Base-by-base conservation (phyloP, 2,888 invertebrate genomes). In the Zygaena filipendulae region DNA sequence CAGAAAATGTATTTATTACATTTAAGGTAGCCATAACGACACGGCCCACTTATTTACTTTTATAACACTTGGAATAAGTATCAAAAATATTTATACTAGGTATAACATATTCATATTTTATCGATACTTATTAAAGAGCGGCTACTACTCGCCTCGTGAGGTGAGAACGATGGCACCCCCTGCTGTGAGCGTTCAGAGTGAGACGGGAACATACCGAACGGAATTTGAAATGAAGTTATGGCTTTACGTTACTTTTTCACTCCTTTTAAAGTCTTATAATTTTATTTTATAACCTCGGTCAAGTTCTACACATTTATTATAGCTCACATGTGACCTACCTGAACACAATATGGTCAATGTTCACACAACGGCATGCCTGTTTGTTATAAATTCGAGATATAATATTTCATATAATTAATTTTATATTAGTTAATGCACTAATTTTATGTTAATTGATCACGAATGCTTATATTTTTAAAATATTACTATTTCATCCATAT, bases 31-130 rank as follows among this genome's bases (percentile, higher is more conserved):
- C n/a, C n/a, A n/a, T n/a, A n/a, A n/a, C n/a, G n/a, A n/a, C n/a
- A n/a, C n/a, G n/a, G n/a, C n/a, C n/a, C n/a, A n/a, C n/a, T n/a
- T n/a, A n/a, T n/a, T n/a, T n/a, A n/a, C n/a, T n/a, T n/a, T n/a
- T n/a, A n/a, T n/a, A n/a, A n/a, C n/a, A n/a, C n/a, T n/a, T n/a
- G n/a, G n/a, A n/a, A n/a, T n/a, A n/a, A 59, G 68, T 59, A 70
- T 66, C 59, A 52, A 66, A 71, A 72, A 72, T 74, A 68, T 79
- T 74, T 74, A 70, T 75, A n/a, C n/a, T n/a, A n/a, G n/a, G n/a
- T n/a, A n/a, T n/a, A 67, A 70, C 70, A 71, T 74, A 72, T 74
- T 74, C 74, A 77, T 79, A 74, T 71, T 77, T 79, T 77, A 79
- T 75, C 75, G 74, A 75, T 70, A 70, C 71, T 74, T 79, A 77